Base-by-base conservation (phyloP, 2,797 vertebrate species). In the Cygnus olor region DNA sequence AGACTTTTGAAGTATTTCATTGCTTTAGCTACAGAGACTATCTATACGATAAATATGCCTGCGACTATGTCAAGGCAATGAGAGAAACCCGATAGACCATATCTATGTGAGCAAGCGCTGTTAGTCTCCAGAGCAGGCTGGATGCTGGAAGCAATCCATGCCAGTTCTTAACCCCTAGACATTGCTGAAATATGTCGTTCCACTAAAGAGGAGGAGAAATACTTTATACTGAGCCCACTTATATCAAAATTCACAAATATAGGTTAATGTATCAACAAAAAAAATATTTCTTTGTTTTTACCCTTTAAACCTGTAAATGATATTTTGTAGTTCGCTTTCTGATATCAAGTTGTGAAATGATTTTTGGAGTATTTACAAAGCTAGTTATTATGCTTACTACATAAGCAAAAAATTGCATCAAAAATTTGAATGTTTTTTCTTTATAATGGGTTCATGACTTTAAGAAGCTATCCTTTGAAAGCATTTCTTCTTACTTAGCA, bases 41-140 rank as follows among this genome's bases (percentile, higher is more conserved):
- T 20, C 53, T 78, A 1, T 64, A 30, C 6, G 36, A 64, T 22
- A 60, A 73, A 27, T 49, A 27, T 15, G 2, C 30, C 42, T 40
- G 21, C 44, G 51, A 30, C 15, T 12, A 10, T 38, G 38, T 84
- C 16, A 42, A 30, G 47, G 20, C 72, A 66, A 1, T 21, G 28
- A 80, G 56, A 57, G 4, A 61, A 60, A 27, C 14, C 24, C 16
- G 27, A 34, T 14, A 63, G 22, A 5, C 34, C 2, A 1, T 7
- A 6, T 30, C 34, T 34, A 0, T 2, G 4, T 47, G 24, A 77
- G 32, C 36, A 60, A 24, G 14, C 1, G 0, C 25, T 12, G 10
- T 11, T 42, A 40, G 13, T 7, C 18, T 44, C 72, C 3, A 2
- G 60, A 85, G 20, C 2, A 56, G 70, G 22, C 36, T 60, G 28